A percentile compares a stretch with the other conserved stretches of the same genome.
phyloP scores from a whole-genome alignment of 2,888 invertebrate genomes.

The Celastrina argiolus region DNA sequence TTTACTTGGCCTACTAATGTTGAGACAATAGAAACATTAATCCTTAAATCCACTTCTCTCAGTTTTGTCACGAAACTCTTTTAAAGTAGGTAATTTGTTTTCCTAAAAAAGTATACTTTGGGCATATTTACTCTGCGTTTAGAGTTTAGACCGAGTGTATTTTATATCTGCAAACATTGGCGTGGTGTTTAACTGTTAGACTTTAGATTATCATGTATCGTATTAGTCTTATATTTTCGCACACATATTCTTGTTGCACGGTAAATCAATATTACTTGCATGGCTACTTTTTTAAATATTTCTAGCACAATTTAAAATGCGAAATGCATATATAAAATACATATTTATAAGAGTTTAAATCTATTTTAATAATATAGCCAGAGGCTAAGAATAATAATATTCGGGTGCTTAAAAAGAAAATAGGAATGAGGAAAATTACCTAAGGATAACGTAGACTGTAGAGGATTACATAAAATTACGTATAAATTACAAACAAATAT shows the following conservation, averaged over 20 bases:
- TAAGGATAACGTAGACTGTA: too few relatives aligned
- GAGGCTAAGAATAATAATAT: too few relatives aligned
- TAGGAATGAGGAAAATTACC: too few relatives aligned
- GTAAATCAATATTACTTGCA: not conserved
- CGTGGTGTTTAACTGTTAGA: not conserved
- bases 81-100: not conserved
- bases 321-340: too few relatives aligned
- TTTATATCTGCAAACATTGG: slow-evolving; percentile 2
- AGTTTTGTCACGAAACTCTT: not conserved
- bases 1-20: not conserved
- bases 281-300: too few relatives aligned
- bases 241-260: not conserved
- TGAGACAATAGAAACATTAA: not conserved
- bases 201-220: not conserved
- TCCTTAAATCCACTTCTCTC: not conserved
- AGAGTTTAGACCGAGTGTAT: slow-evolving; percentile 3
- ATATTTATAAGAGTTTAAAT: too few relatives aligned
- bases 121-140: not conserved
- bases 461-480: too few relatives aligned
- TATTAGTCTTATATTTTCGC: slow-evolving; percentile 11
- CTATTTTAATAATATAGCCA: too few relatives aligned
- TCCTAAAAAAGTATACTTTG: not conserved
- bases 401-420: too few relatives aligned
- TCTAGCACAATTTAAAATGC: too few relatives aligned
- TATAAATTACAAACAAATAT: too few relatives aligned